Percentiles rank a stretch among this genome's conserved stretches.
Evolutionary conservation across 2,888 invertebrate genomes (phyloP).

Genomic region (Gortyna flavago): DNA sequence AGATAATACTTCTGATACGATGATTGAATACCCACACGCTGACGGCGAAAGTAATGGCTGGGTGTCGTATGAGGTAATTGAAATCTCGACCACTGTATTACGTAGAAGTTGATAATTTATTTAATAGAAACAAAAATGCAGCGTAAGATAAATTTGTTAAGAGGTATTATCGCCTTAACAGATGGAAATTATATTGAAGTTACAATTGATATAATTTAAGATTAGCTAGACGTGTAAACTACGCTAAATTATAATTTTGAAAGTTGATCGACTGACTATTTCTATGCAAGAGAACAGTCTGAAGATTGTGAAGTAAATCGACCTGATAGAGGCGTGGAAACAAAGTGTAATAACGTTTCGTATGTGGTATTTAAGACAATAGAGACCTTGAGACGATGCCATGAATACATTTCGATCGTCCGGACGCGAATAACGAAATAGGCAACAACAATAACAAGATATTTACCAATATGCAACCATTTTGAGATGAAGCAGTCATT

Average conservation of each 20-base stretch:
- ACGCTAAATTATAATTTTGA: slow-evolving; percentile 45
- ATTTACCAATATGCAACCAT: slow-evolving; percentile 73
- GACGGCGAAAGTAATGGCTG: slow-evolving; percentile 81
- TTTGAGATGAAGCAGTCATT: slow-evolving; percentile 74
- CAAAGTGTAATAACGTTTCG: slow-evolving; percentile 69
- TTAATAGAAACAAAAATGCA: slow-evolving; percentile 35
- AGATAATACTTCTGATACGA: slow-evolving; percentile 70
- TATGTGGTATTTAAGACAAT: slow-evolving; percentile 81
- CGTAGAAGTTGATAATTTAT: slow-evolving; percentile 66
- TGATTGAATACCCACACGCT: slow-evolving; percentile 79
- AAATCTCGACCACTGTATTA: slow-evolving; percentile 78
- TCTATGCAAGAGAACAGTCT: slow-evolving; percentile 15
- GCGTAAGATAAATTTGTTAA: slow-evolving; percentile 50
- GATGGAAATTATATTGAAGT: slow-evolving; percentile 45
- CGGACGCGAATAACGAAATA: slow-evolving; percentile 70
- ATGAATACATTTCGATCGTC: slow-evolving; percentile 73
- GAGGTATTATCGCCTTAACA: slow-evolving; percentile 46
- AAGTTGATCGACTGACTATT: slow-evolving; percentile 44
- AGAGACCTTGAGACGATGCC: slow-evolving; percentile 78
- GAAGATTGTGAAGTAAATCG: slow-evolving; percentile 57
- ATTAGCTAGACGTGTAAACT: slow-evolving; percentile 32
- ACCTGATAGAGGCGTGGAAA: slow-evolving; percentile 74
- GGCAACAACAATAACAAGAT: slow-evolving; percentile 68
- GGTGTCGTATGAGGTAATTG: slow-evolving; percentile 76
- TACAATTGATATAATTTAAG: slow-evolving; percentile 41